These are phyloP conservation scores for Chondrilla cf. caribensis DNA, from an alignment of 37 sponge, comb jelly and placozoan genomes.

Conservation along the genomic window DNA sequence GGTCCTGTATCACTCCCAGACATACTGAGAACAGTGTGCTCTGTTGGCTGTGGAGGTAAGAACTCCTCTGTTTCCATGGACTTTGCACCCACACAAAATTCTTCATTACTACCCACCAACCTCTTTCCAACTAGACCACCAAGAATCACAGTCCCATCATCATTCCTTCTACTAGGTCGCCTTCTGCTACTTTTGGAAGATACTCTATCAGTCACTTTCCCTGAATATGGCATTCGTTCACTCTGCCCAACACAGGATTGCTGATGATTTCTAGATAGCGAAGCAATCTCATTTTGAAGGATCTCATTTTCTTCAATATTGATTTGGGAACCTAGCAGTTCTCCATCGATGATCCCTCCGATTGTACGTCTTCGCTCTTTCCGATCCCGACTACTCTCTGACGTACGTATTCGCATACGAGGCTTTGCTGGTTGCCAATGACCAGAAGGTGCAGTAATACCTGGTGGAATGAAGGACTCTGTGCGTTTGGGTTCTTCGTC, in stretches of 20 bases:
- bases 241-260: not conserved
- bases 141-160: not conserved
- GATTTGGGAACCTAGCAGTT: not conserved
- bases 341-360: slow-evolving; percentile 15
- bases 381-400: not conserved
- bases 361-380: slow-evolving; percentile 20
- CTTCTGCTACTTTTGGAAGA: not conserved
- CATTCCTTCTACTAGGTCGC: not conserved
- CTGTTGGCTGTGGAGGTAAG: too few species aligned
- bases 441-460: not conserved
- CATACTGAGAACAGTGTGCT: not conserved
- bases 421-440: slow-evolving; percentile 10
- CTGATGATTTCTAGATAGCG: too few species aligned
- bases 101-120: not conserved
- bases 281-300: too few species aligned
- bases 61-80: not conserved
- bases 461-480: not conserved
- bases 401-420: not conserved
- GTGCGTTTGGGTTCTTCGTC: not conserved
- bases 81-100: not conserved
- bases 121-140: slow-evolving; percentile 16
- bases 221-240: not conserved
- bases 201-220: not conserved
- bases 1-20: not conserved
- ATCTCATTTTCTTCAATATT: not conserved